Evolutionary conservation across 2,113 vertebrate genomes (phyloP).

Genomic region (Ammospiza caudacuta): DNA sequence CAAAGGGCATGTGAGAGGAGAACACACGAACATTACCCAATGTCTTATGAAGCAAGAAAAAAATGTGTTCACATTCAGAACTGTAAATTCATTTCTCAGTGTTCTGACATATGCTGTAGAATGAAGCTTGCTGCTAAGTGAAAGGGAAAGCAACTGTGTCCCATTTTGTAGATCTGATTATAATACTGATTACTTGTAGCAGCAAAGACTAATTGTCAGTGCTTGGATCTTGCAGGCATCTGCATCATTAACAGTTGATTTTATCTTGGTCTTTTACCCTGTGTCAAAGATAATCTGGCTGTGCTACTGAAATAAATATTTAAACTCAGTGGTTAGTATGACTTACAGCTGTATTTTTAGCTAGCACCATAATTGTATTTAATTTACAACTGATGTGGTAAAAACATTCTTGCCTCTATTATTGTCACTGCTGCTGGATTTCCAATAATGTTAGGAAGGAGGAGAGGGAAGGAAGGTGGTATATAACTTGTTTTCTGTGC

Average conservation of each 20-base stretch:
- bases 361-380: not conserved
- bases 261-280: not conserved
- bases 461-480: not conserved
- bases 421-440: not conserved
- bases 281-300: not conserved
- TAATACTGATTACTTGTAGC: not conserved
- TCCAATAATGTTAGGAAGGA: not conserved
- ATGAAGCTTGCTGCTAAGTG: not conserved
- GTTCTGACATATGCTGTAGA: not conserved
- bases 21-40: not conserved
- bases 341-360: not conserved
- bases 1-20: not conserved
- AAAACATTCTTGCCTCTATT: not conserved
- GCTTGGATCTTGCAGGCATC: not conserved
- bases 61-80: not conserved
- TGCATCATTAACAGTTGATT: not conserved
- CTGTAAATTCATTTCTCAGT: not conserved
- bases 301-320: slow-evolving; percentile 4
- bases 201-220: not conserved
- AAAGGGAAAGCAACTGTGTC: slow-evolving; percentile 8
- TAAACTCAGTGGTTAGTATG: not conserved
- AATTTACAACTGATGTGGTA: not conserved
- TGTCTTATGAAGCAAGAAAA: not conserved
- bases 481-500: not conserved
- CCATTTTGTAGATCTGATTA: not conserved